These are phyloP conservation scores for Cyrtonyx montezumae DNA, from an alignment of 2,113 vertebrate genomes.

Conservation along the genomic window DNA sequence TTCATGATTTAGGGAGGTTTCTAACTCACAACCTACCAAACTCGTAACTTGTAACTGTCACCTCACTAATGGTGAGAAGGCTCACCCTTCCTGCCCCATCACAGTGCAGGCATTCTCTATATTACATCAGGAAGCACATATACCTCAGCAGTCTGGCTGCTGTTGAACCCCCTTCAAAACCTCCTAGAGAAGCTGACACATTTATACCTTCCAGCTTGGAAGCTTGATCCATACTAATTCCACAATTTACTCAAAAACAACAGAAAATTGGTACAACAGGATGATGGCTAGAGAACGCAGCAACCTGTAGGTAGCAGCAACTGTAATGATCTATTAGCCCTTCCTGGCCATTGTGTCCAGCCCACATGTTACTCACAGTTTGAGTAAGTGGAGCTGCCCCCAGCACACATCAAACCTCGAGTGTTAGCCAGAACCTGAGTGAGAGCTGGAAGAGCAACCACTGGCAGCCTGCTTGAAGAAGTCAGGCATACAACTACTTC, in stretches of 20 bases:
- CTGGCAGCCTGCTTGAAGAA: background rate
- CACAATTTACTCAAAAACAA: background rate
- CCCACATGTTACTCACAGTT: accelerated
- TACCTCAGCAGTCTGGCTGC: background rate
- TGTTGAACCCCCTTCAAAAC: background rate
- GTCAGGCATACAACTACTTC: background rate
- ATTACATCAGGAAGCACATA: accelerated
- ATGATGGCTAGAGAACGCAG: background rate
- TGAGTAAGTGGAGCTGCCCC: background rate
- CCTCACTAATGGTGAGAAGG: background rate
- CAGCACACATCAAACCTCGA: accelerated
- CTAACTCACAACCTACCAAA: background rate
- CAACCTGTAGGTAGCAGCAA: background rate
- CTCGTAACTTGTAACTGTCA: background rate
- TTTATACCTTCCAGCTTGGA: background rate
- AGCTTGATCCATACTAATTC: background rate
- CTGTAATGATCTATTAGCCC: background rate
- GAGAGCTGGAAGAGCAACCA: background rate
- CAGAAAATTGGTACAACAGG: background rate
- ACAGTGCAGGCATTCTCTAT: background rate
- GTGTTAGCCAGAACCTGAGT: background rate
- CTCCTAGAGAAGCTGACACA: background rate
- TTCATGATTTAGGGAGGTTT: background rate
- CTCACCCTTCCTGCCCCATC: accelerated
- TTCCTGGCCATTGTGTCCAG: background rate